These are phyloP conservation scores for Spheniscus mendiculus DNA, from an alignment of 2,113 vertebrate species.

Conservation along the genomic window DNA sequence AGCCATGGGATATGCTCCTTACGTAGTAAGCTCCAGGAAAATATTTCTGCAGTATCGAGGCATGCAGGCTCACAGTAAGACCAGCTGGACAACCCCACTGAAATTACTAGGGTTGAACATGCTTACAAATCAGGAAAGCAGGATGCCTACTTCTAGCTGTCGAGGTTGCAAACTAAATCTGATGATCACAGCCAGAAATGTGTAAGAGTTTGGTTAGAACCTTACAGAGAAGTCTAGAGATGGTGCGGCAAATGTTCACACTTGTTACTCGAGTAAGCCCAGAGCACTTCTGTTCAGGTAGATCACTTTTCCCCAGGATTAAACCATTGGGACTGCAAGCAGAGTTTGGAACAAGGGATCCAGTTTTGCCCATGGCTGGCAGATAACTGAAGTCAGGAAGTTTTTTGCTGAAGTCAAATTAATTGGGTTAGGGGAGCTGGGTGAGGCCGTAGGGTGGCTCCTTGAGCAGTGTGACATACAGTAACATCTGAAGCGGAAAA, in stretches of 20 bases:
- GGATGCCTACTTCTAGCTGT: neutral
- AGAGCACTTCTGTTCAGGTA: neutral
- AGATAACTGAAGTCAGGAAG: neutral
- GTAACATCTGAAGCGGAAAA: neutral
- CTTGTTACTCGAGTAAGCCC: neutral
- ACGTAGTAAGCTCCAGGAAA: neutral
- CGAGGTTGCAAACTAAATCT: neutral
- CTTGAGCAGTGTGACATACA: neutral
- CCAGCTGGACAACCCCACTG: neutral
- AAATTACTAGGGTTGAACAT: neutral
- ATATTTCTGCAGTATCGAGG: neutral
- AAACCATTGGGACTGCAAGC: neutral
- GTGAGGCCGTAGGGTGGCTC: neutral
- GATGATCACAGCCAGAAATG: neutral
- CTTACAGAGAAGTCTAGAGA: neutral
- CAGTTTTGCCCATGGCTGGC: neutral
- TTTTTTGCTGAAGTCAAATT: neutral
- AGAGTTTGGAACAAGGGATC: neutral
- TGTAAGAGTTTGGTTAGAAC: neutral
- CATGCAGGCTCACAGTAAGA: neutral
- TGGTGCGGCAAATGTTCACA: neutral
- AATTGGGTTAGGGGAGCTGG: neutral
- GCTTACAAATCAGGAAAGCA: neutral
- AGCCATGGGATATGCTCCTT: neutral
- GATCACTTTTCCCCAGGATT: neutral